phyloP scores from a whole-genome alignment of 2,797 vertebrate genomes.

The Choloepus didactylus region DNA sequence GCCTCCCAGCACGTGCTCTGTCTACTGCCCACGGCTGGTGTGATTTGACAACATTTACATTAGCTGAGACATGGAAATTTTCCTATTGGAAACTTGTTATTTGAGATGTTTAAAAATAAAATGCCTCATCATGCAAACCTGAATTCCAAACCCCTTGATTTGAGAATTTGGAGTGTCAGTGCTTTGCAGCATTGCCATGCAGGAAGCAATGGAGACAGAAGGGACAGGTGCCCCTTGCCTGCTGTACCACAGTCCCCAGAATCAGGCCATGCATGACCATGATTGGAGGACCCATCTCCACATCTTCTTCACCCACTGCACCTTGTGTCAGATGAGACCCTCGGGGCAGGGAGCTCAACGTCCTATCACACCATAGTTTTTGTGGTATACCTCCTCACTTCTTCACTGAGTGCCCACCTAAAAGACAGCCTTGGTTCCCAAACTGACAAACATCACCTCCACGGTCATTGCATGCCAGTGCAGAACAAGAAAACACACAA shows the following conservation, averaged over 20 bases:
- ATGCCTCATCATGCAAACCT: not conserved
- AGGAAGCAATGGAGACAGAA: not conserved
- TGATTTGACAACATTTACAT: not conserved
- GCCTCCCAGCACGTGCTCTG: fast-evolving
- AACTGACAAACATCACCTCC: not conserved
- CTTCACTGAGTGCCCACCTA: not conserved
- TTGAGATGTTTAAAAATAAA: not conserved
- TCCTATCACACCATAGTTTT: not conserved
- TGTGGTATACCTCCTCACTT: fast-evolving
- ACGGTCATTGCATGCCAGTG: not conserved
- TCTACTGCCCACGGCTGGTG: not conserved
- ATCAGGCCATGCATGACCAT: not conserved
- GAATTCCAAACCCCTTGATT: fast-evolving
- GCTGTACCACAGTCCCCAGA: not conserved
- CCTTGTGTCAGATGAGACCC: not conserved
- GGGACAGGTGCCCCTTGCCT: fast-evolving
- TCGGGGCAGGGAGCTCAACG: not conserved
- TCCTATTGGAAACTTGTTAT: not conserved
- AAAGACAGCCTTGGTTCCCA: not conserved
- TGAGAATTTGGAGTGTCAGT: not conserved
- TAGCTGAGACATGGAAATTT: not conserved
- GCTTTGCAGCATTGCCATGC: fast-evolving
- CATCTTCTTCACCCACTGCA: fast-evolving
- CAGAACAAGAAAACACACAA: not conserved
- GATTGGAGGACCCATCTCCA: not conserved